Conservation (phyloP, 2,797 vertebrate genomes). For the Anabacerthia variegaticeps region DNA sequence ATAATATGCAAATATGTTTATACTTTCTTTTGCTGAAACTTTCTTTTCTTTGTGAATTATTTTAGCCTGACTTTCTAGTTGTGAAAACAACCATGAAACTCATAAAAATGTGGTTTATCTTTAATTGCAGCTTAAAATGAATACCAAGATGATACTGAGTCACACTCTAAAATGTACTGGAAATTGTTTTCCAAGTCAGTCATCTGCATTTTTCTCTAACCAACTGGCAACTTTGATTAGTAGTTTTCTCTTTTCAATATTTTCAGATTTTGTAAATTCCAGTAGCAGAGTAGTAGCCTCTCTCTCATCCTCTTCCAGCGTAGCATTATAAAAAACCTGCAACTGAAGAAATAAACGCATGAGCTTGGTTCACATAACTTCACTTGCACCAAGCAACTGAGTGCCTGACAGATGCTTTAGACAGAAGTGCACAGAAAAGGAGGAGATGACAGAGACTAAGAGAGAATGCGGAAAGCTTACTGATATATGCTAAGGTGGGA, state of each 20-base stretch:
- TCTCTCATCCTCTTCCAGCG: conserved; percentile 67
- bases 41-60: neutral
- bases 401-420: neutral
- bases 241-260: conserved; percentile 49
- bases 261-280: conserved; percentile 57
- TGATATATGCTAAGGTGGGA: neutral
- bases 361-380: neutral
- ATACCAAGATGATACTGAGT: neutral
- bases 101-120: neutral
- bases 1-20: neutral
- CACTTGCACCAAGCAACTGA: neutral
- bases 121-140: conserved; percentile 6
- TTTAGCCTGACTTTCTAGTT: neutral
- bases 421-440: neutral
- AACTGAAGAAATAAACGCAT: conserved; percentile 63
- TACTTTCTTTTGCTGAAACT: neutral
- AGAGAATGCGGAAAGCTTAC: neutral
- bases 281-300: conserved; percentile 18
- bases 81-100: neutral
- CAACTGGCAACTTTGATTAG: conserved; percentile 60
- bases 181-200: neutral
- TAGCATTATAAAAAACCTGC: conserved; percentile 72
- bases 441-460: neutral
- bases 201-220: conserved; percentile 69
- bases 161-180: neutral